phyloP scores from a whole-genome alignment of 2,888 invertebrate genomes.

The Leptothorax acervorum region DNA sequence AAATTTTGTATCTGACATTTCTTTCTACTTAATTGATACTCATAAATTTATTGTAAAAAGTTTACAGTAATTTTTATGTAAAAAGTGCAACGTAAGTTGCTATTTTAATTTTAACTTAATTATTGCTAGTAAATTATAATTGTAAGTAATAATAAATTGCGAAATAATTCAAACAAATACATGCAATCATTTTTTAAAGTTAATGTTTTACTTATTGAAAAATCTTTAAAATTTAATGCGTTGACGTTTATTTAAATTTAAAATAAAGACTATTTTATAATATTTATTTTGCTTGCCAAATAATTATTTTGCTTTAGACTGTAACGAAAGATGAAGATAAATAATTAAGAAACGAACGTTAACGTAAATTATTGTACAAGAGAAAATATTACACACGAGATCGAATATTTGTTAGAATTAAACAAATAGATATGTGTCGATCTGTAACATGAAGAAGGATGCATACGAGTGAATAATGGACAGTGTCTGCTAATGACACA shows the following conservation, averaged over 20 bases:
- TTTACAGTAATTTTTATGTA: not conserved
- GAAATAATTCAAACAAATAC: not conserved
- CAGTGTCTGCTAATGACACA: slow-evolving; percentile 79
- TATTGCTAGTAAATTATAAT: not conserved
- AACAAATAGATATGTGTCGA: slow-evolving; percentile 18
- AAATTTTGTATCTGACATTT: not conserved
- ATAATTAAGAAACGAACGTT: not conserved
- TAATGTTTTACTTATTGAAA: not conserved
- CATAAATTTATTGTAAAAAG: not conserved
- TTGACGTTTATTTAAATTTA: not conserved
- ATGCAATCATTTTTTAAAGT: not conserved
- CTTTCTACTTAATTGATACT: slow-evolving; percentile 11
- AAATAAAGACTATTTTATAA: not conserved
- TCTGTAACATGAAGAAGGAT: slow-evolving; percentile 60
- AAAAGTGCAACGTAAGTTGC: not conserved
- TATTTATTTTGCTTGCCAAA: not conserved
- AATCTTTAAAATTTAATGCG: not conserved
- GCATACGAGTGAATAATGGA: slow-evolving; percentile 81
- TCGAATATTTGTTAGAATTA: not conserved
- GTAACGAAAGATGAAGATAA: not conserved
- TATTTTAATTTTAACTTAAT: not conserved
- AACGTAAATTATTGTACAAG: not conserved
- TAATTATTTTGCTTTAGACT: not conserved
- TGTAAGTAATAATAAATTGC: not conserved
- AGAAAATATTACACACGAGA: not conserved